These are phyloP conservation scores for Acholoe squamosa DNA, from an alignment of 2,888 invertebrate species.

Conservation along the genomic window DNA sequence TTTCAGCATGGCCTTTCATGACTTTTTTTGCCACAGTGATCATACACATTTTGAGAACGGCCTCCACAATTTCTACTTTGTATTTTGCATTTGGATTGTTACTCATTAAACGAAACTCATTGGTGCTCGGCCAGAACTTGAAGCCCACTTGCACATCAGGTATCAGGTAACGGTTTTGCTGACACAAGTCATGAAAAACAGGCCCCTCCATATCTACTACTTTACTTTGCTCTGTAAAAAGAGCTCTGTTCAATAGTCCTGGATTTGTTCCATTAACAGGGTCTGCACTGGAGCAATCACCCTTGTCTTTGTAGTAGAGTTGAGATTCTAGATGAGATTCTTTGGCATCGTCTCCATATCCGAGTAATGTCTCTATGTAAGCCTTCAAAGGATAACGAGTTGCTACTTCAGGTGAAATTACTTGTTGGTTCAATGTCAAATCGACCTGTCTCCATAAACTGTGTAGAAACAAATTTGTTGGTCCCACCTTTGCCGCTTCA, in stretches of 20 bases:
- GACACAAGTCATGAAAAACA: background rate
- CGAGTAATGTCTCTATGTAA: background rate
- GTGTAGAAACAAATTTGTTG: background rate
- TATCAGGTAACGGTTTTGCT: background rate
- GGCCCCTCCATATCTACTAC: slow-evolving; percentile 10
- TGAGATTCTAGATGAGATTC: background rate
- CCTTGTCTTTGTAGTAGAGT: background rate
- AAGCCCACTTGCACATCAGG: background rate
- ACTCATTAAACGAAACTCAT: background rate
- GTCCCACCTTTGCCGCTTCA: background rate
- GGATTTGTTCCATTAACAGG: background rate
- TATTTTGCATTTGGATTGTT: background rate
- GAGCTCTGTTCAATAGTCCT: background rate
- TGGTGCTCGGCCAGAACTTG: background rate
- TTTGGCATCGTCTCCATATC: background rate
- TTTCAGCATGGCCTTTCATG: background rate
- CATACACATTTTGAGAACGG: slow-evolving; percentile 39
- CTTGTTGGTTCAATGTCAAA: background rate
- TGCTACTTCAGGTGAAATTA: background rate
- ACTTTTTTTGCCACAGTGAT: background rate
- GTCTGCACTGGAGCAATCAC: background rate
- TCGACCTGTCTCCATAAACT: slow-evolving; percentile 21
- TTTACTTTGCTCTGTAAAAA: slow-evolving; percentile 18
- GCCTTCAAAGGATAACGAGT: background rate
- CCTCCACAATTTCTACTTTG: slow-evolving; percentile 25